phyloP scores from a whole-genome alignment of 1,140 invertebrate genomes.

The Aphaenogaster floridana region DNA sequence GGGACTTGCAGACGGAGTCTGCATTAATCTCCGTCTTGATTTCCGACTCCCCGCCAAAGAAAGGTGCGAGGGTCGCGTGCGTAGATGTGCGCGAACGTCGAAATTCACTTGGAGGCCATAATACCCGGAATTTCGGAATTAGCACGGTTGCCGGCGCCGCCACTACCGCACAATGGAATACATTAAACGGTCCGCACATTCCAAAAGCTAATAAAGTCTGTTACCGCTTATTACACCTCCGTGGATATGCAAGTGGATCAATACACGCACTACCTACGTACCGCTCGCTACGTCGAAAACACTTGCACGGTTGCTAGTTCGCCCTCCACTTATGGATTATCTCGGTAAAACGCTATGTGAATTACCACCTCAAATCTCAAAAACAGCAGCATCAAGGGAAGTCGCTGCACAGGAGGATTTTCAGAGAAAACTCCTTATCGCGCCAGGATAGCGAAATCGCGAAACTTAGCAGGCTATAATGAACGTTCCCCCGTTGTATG shows the following conservation, averaged over 20 bases:
- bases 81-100: slow-evolving; percentile 73
- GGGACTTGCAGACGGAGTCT: slow-evolving; percentile 28
- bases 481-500: background rate
- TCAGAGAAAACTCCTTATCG: slow-evolving; percentile 2
- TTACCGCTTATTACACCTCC: slow-evolving; percentile 80
- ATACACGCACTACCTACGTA: slow-evolving; percentile 44
- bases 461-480: background rate
- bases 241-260: slow-evolving; percentile 71
- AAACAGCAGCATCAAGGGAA: background rate
- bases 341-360: background rate
- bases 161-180: slow-evolving; percentile 80
- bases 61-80: background rate
- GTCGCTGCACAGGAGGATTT: background rate
- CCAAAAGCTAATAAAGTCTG: slow-evolving; percentile 82
- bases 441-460: background rate
- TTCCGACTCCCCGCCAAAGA: slow-evolving; percentile 1
- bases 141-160: slow-evolving; percentile 73
- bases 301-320: slow-evolving; percentile 2
- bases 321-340: slow-evolving; percentile 24
- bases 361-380: background rate
- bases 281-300: slow-evolving; percentile 23
- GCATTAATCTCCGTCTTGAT: slow-evolving; percentile 53
- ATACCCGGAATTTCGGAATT: slow-evolving; percentile 82
- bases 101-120: slow-evolving; percentile 81
- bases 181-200: slow-evolving; percentile 79